Evolutionary conservation across 2,113 vertebrate species (phyloP), one percentile per base, ranked within the genome.

Genomic region (Aspidoscelis tigris): DNA sequence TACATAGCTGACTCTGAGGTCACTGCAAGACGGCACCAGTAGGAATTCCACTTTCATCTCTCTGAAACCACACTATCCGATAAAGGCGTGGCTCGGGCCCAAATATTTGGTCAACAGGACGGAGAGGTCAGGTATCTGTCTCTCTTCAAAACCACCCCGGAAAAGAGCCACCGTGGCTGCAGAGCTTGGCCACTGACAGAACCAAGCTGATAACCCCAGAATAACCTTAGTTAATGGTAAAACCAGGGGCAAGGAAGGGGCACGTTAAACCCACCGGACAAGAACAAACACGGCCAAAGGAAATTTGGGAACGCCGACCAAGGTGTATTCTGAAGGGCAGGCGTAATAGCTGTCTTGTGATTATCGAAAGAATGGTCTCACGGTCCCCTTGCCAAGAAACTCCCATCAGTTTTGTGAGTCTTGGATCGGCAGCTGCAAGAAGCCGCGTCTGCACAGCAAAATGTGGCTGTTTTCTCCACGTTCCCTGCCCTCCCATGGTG

Each of bases 1-100:
- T 96, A 92, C 94, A 91, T 88, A 92, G 89, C 91, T 91, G 93
- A 94, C 83, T 80, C 91, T 33, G 71, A 92, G 90, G 94, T 95
- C 94, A 93, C 93, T 93, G 90, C 86, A 89, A 89, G 91, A 90
- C 92, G 94, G 95, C 95, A 96, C 95, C 95, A 94, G 87, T 84
- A 92, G 93, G 94, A 88, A 95, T 92, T 91, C 91, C 94, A 94
- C 77, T 44, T 68, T 84, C 87, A 74, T 61, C 80, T 84, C 82
- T 44, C 41, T 39, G n/a, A 80, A 78, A 88, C 83, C 79, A 53
- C n/a, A 26, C 39, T 44, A 85, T 76, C 58, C 86, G 84, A 41
- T 69, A 50, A 81, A 44, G 5, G 53, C n/a, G 7, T 3, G 39
- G 74, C 80, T 12, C 1, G 41, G 55, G 68, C 83, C 26, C 66